Percentiles rank a stretch among this genome's conserved stretches.
Conservation (phyloP, 2,113 vertebrate species). For the Tauraco erythrolophus region DNA sequence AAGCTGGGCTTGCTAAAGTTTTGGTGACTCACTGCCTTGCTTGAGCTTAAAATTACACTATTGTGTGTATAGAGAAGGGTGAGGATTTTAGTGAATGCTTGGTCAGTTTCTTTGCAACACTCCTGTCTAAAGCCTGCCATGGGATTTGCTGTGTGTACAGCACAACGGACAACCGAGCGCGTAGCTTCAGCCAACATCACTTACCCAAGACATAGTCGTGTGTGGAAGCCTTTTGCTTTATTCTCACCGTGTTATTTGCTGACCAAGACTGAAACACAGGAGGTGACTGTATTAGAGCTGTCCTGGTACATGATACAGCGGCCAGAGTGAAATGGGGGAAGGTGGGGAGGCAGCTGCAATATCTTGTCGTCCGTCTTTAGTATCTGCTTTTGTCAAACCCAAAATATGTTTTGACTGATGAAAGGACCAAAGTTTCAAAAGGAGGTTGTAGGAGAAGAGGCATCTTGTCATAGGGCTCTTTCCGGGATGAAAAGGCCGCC, state of each 20-base stretch:
- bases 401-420: background rate
- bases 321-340: background rate
- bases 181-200: background rate
- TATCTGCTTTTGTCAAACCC: background rate
- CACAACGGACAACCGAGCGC: accelerated
- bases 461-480: background rate
- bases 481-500: background rate
- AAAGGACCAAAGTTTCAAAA: background rate
- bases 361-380: background rate
- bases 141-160: background rate
- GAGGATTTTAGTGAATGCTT: background rate
- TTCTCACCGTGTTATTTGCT: background rate
- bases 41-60: background rate
- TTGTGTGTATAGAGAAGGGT: background rate
- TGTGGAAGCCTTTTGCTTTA: background rate
- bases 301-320: background rate
- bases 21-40: background rate
- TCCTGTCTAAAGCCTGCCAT: accelerated
- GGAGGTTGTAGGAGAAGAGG: background rate
- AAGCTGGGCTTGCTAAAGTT: background rate
- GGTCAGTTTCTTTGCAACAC: accelerated
- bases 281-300: background rate
- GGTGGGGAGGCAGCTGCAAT: background rate
- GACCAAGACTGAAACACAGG: background rate
- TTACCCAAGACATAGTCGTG: background rate